Evolutionary conservation across 2,797 vertebrate genomes (phyloP), one percentile per base, ranked within the genome.

Genomic region (Sebastes diploproa): DNA sequence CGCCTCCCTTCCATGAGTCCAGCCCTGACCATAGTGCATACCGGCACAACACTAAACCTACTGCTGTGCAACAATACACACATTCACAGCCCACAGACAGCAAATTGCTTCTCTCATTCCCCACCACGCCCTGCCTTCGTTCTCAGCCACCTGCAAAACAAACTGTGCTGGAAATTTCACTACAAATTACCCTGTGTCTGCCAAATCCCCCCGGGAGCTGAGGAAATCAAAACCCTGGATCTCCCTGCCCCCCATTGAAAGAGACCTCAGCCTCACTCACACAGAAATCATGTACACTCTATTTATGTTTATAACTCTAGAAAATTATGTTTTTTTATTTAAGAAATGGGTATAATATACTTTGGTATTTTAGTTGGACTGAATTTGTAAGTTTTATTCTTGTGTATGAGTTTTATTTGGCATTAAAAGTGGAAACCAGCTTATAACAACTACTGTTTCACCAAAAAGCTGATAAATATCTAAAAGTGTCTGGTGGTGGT

Each of bases 101-200:
- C 94, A 95, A 95, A 95, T 95, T 94, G 94, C 95, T 92, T 95
- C 93, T 94, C 92, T 95, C 89, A 85, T 94, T 95, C 92, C 92
- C 86, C 87, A 76, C 94, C 94, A 94, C 94, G 60, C 95, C 94
- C 95, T 94, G 89, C 92, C 85, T 88, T 89, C 92, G 50, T 87
- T 90, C 89, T 92, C 92, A 93, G 94, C 94, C 95, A 96, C 95
- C 95, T 96, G 95, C 95, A 95, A 94, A 95, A 95, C 92, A 91
- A 94, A 95, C 94, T 93, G 93, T 79, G 86, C 92, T 95, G 94
- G 93, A 96, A 95, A 96, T 95, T 95, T 96, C 94, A 95, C 94
- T 95, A 96, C 95, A 95, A 96, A 96, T 96, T 95, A 95, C 93
- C 91, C 92, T 90, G 92, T 94, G 94, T 95, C 94, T 95, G 89